phyloP scores from a whole-genome alignment of 1,140 invertebrate genomes.

The Cylas formicarius region DNA sequence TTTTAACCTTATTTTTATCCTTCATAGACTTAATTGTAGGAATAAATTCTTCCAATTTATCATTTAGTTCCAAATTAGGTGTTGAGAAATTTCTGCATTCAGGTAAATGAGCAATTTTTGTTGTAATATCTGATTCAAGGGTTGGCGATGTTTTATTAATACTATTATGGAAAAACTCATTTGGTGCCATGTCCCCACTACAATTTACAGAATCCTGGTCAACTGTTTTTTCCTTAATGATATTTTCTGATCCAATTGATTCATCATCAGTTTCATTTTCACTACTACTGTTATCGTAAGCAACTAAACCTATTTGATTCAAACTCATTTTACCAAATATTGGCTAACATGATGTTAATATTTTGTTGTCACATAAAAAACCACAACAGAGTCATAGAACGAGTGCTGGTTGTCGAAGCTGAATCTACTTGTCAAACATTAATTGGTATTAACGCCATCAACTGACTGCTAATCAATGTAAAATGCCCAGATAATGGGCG shows the following conservation, averaged over 20 bases:
- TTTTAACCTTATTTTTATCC: conserved; percentile 31
- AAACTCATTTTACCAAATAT: too few species aligned
- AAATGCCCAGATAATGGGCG: too few species aligned
- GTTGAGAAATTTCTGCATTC: not conserved
- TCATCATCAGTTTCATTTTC: conserved; percentile 25
- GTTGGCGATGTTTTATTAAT: not conserved
- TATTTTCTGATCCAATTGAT: not conserved
- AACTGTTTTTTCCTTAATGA: conserved; percentile 6
- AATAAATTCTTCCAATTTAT: conserved; percentile 33
- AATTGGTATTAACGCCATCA: too few species aligned
- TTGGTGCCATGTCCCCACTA: too few species aligned
- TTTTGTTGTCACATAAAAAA: too few species aligned
- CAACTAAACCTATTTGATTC: conserved; percentile 33
- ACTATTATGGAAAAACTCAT: too few species aligned
- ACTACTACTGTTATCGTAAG: conserved; percentile 34
- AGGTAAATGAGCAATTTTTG: too few species aligned
- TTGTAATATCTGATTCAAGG: not conserved
- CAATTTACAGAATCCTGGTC: not conserved
- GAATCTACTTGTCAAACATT: too few species aligned
- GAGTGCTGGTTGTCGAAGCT: too few species aligned
- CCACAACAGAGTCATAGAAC: too few species aligned
- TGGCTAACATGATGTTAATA: too few species aligned
- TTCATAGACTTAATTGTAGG: conserved; percentile 29
- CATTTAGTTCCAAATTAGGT: conserved; percentile 21
- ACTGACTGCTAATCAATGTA: too few species aligned